Evolutionary conservation across 2,113 vertebrate species (phyloP), one percentile per base, ranked within the genome.

Genomic region (Corvus cornix): DNA sequence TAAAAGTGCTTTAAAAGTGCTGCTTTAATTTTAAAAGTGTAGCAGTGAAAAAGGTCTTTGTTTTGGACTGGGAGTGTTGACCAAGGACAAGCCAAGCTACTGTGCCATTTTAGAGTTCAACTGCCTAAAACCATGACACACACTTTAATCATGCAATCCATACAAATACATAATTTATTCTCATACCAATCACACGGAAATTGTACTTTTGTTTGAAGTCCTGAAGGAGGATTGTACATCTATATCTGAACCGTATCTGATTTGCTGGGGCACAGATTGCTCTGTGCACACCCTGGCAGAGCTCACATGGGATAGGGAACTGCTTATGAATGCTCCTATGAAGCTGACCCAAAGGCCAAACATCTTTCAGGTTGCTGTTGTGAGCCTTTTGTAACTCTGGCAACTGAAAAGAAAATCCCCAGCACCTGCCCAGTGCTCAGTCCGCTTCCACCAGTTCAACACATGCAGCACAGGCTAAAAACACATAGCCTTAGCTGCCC

Each of bases 241-340:
- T 70, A 2, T 37, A 41, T 20, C 46, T 48, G 27, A 84, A 31
- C 3, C 0, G 0, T 12, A 23, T 26, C 53, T 64, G 68, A 37
- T 33, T 39, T 70, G 8, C 24, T 17, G 28, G 49, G 59, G 24
- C 73, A 70, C 55, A 63, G 39, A 19, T 4, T 7, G 26, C 53
- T 21, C 24, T 4, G 2, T 28, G 27, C 22, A 13, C 27, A 24
- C 15, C 8, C 46, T 26, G 18, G 51, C 39, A 55, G 55, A 52
- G 58, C 24, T 41, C 24, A 68, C 8, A 8, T 0, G 0, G 1
- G 3, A 48, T 3, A 52, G 11, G 30, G 18, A 75, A 13, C 35
- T 51, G 52, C 13, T 53, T 15, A 21, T 2, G 14, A 72, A 62
- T 3, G 44, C 35, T 15, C 55, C 22, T 3, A 15, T 0, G 17